Percentiles rank a stretch among this genome's conserved stretches.
Evolutionary conservation across 2,888 invertebrate species (phyloP).

Genomic region (Omphaloscelis lunosa): DNA sequence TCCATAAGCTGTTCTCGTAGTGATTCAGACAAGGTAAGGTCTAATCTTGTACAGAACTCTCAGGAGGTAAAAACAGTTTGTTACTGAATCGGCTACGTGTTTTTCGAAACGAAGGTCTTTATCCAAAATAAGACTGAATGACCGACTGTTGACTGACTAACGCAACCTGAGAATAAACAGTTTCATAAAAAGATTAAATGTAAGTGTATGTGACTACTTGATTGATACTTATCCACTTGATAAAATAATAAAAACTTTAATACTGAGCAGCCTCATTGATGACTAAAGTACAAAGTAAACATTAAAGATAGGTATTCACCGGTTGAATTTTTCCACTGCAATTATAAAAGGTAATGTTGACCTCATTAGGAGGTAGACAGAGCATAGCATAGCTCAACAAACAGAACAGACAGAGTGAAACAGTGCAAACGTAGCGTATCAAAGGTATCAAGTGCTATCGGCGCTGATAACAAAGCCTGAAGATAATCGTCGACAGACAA

Average conservation of each 20-base stretch:
- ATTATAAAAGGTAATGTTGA: slow-evolving; percentile 72
- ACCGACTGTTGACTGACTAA: not conserved
- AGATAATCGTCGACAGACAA: slow-evolving; percentile 62
- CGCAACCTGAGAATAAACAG: not conserved
- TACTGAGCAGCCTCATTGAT: slow-evolving; percentile 4
- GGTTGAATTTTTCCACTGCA: slow-evolving; percentile 66
- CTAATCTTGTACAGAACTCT: too few relatives aligned
- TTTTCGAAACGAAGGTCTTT: too few relatives aligned
- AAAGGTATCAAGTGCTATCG: slow-evolving; percentile 82
- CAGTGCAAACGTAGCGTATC: slow-evolving; percentile 82
- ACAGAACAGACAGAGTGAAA: slow-evolving; percentile 83
- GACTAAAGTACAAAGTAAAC: slow-evolving; percentile 26
- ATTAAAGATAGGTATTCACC: slow-evolving; percentile 39
- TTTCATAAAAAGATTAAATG: not conserved
- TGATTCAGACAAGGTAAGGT: too few relatives aligned
- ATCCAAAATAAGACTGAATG: too few relatives aligned
- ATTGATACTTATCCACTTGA: not conserved
- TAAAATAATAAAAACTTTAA: slow-evolving; percentile 6
- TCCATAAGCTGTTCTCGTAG: too few relatives aligned
- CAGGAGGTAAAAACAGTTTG: too few relatives aligned
- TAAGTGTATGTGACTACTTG: slow-evolving; percentile 2
- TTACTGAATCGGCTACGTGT: too few relatives aligned
- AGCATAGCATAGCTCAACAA: slow-evolving; percentile 78
- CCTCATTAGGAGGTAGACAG: slow-evolving; percentile 78
- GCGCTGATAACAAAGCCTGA: slow-evolving; percentile 71